These are phyloP conservation scores for Dromius quadrimaculatus DNA, from an alignment of 2,888 invertebrate genomes.

Conservation along the genomic window DNA sequence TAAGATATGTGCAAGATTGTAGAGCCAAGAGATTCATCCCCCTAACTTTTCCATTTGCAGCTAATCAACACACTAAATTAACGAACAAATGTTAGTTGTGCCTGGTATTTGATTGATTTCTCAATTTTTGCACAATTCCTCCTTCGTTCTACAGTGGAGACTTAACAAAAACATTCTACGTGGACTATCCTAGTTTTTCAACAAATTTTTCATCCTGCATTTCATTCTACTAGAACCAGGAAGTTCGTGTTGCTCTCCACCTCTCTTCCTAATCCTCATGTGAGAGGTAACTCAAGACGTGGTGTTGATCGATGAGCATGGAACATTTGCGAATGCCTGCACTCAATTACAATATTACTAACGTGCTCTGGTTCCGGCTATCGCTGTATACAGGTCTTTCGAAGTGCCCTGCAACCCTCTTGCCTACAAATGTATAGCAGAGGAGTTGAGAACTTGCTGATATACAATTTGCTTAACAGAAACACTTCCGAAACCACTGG, in stretches of 20 bases:
- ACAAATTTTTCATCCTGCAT: no score
- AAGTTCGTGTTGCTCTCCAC: constrained; percentile 14
- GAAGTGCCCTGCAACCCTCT: neutral
- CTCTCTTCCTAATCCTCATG: neutral
- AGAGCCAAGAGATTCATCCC: no score
- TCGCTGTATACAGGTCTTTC: constrained; percentile 17
- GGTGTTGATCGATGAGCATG: constrained; percentile 46
- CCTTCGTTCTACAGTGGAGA: no score
- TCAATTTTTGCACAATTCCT: no score
- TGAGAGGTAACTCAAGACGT: constrained; percentile 41
- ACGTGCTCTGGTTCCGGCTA: constrained; percentile 44
- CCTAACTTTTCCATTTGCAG: no score
- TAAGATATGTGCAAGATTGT: no score
- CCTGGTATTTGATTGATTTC: no score
- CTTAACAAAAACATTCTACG: no score
- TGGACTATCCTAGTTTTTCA: no score
- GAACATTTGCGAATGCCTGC: constrained; percentile 37
- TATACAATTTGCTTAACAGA: constrained; percentile 44
- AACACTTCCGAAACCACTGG: constrained; percentile 8
- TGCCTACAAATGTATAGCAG: neutral
- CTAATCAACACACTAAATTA: no score
- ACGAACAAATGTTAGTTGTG: no score
- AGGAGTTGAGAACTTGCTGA: constrained; percentile 6
- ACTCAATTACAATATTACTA: constrained; percentile 49
- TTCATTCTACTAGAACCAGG: neutral